Conservation (phyloP, 2,888 invertebrate genomes). For the Trichogramma evanescens region DNA sequence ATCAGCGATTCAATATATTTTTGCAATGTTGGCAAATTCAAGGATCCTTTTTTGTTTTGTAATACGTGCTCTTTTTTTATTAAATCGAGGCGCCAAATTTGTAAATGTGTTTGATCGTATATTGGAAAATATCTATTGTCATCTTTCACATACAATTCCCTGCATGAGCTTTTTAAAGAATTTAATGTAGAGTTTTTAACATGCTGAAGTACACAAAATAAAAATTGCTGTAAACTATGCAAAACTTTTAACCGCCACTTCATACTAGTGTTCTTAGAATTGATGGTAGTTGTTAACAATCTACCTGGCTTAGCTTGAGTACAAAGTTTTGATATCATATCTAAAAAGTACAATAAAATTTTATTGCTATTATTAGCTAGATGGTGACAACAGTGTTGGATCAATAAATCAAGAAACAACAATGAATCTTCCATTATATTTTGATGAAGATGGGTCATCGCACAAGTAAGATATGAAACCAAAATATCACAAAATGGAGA, state of each 20-base stretch:
- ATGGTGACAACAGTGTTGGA: slow-evolving; percentile 60
- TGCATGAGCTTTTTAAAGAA: slow-evolving; percentile 1
- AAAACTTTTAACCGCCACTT: slow-evolving; percentile 76
- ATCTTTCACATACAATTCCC: slow-evolving; percentile 20
- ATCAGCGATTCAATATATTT: slow-evolving; percentile 63
- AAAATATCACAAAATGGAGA: slow-evolving; percentile 71
- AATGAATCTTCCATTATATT: slow-evolving; percentile 79
- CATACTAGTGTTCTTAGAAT: slow-evolving; percentile 65
- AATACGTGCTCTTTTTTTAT: slow-evolving; percentile 12
- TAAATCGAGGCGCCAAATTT: slow-evolving; percentile 29
- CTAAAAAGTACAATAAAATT: slow-evolving; percentile 72
- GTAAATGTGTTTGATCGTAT: slow-evolving; percentile 24
- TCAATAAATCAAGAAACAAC: slow-evolving; percentile 67
- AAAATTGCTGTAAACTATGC: slow-evolving; percentile 59
- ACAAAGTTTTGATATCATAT: slow-evolving; percentile 73
- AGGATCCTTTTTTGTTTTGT: slow-evolving; percentile 2
- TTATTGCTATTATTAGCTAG: slow-evolving; percentile 62
- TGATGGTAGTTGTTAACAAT: slow-evolving; percentile 63
- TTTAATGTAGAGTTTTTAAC: slow-evolving; percentile 23
- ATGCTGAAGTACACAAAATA: slow-evolving; percentile 45
- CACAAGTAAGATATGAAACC: slow-evolving; percentile 74
- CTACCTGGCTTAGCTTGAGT: slow-evolving; percentile 61
- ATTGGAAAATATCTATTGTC: slow-evolving; percentile 26
- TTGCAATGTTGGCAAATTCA: slow-evolving; percentile 52
- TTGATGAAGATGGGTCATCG: slow-evolving; percentile 82